These are phyloP conservation scores for Leptobrachium ailaonicum DNA, from an alignment of 2,113 vertebrate genomes.

Conservation along the genomic window DNA sequence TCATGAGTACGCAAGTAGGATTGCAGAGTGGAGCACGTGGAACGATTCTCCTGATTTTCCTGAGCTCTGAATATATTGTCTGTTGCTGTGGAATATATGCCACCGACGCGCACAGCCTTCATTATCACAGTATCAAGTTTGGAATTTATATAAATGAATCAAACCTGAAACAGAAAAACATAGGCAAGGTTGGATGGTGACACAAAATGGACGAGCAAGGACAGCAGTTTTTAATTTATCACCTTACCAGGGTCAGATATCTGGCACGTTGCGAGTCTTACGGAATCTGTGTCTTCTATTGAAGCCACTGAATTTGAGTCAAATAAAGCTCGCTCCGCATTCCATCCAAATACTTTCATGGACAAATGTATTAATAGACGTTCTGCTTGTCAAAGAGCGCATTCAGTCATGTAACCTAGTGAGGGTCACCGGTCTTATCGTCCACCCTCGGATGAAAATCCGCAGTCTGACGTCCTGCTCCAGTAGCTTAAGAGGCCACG, in stretches of 20 bases:
- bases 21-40: no score
- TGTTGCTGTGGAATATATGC: background rate
- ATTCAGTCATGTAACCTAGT: background rate
- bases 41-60: no score
- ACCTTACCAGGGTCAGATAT: conserved; percentile 76
- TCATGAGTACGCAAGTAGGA: no score
- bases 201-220: conserved; percentile 61
- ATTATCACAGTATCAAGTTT: background rate
- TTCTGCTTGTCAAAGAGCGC: conserved; percentile 3
- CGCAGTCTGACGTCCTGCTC: no score
- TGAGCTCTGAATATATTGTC: no score
- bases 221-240: conserved; percentile 74
- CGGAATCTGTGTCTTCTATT: conserved; percentile 74
- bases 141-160: conserved; percentile 41
- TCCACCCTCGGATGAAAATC: no score
- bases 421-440: no score
- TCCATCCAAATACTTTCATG: conserved; percentile 68
- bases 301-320: conserved; percentile 71
- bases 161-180: conserved; percentile 50
- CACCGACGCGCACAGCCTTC: background rate
- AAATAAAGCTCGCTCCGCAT: conserved; percentile 74
- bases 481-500: no score
- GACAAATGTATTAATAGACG: conserved; percentile 70
- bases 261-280: conserved; percentile 77
- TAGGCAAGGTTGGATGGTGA: conserved; percentile 59